Percentiles rank a stretch among this genome's conserved stretches.
These are phyloP conservation scores for Epinephelus lanceolatus DNA, from an alignment of 2,113 vertebrate genomes.

Conservation along the genomic window DNA sequence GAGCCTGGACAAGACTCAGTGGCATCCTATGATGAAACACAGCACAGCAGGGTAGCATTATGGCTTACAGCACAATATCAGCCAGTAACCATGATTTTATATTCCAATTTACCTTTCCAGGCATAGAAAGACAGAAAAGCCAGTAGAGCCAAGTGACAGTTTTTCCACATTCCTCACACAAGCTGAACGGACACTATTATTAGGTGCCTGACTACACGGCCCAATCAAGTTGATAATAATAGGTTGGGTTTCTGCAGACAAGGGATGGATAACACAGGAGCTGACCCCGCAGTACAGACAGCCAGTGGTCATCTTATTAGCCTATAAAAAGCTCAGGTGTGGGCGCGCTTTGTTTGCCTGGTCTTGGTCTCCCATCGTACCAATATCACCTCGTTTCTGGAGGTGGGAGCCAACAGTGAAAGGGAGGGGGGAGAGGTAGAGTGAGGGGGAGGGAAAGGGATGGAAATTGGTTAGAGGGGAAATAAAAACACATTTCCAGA, in stretches of 20 bases:
- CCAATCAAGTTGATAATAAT: constrained; percentile 73
- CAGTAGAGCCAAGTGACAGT: constrained; percentile 17
- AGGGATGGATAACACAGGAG: constrained; percentile 52
- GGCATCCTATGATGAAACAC: constrained; percentile 28
- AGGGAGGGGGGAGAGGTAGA: constrained; percentile 13
- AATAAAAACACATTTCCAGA: constrained; percentile 7
- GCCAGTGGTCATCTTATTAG: constrained; percentile 78
- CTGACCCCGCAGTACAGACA: constrained; percentile 67
- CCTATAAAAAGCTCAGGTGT: constrained; percentile 82
- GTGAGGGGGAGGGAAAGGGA: background rate
- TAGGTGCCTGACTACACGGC: constrained; percentile 60
- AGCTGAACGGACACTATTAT: constrained; percentile 57
- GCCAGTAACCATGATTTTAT: constrained; percentile 32
- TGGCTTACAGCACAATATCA: constrained; percentile 8
- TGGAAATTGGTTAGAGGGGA: constrained; percentile 24
- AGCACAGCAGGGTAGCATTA: constrained; percentile 19
- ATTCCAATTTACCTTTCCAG: constrained; percentile 38
- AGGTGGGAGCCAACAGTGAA: constrained; percentile 56
- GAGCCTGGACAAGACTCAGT: constrained; percentile 12
- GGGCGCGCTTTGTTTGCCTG: constrained; percentile 77
- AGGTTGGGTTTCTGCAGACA: constrained; percentile 59
- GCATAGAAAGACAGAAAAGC: constrained; percentile 20
- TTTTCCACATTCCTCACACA: constrained; percentile 37
- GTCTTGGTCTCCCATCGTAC: constrained; percentile 73
- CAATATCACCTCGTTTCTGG: constrained; percentile 77